Evolutionary conservation across 2,113 vertebrate species (phyloP), one percentile per base, ranked within the genome.

Genomic region (Upupa epops): DNA sequence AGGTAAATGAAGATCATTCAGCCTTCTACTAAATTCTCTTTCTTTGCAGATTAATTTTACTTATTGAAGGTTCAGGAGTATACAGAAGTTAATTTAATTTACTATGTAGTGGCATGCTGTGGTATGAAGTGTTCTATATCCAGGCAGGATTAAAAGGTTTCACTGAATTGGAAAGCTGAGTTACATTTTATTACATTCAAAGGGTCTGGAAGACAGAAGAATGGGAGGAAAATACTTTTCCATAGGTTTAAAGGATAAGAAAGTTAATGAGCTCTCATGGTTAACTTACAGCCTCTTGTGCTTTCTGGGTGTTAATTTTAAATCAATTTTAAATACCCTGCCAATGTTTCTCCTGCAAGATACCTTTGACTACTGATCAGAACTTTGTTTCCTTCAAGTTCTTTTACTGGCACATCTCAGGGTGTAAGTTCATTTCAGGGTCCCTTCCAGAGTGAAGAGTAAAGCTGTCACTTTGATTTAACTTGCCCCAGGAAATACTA

Each of bases 201-300:
- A 78, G 48, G 11, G 28, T 15, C 21, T 36, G 66, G 83, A 94
- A 90, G 79, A 54, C 48, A 80, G 71, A 82, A 83, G 42, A 80
- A 80, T 17, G 26, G 19, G 29, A 92, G 20, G 68, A 90, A 86
- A 88, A 70, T 82, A 34, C 86, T 83, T 76, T 88, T 80, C 76
- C 51, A 12, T 49, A 49, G 68, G 72, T 90, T 78, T 55, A 58
- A 88, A 83, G 46, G 25, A 83, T 59, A 60, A 45, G 19, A 56
- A 76, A 96, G 73, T 64, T 93, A 80, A 96, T 66, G 42, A 79
- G 85, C 75, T 83, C 49, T 75, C 61, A 42, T 45, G 32, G 69
- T 90, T 92, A 74, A 83, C 59, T 86, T 90, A 73, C 21, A 77
- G 60, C 34, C 31, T 76, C 8, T 77, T 63, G 36, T 15, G 51